phyloP scores from a whole-genome alignment of 2,797 vertebrate genomes.

The Picus viridis region DNA sequence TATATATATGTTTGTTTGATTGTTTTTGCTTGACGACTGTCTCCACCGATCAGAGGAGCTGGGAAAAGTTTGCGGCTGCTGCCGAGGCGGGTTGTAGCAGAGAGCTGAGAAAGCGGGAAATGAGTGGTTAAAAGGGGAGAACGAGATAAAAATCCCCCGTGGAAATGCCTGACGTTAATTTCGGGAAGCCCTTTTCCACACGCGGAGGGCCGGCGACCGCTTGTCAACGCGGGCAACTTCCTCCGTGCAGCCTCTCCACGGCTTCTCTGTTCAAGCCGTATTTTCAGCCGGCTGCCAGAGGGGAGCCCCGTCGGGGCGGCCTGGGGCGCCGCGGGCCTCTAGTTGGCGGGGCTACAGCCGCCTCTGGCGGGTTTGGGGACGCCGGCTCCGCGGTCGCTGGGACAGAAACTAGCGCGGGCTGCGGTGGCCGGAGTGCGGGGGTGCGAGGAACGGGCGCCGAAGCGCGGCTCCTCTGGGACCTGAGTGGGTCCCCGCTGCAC shows the following conservation, averaged over 20 bases:
- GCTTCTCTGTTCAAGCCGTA: neutral
- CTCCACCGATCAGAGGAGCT: neutral
- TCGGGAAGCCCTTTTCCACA: neutral
- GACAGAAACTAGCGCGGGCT: neutral
- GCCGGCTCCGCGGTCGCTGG: neutral
- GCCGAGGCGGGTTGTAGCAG: neutral
- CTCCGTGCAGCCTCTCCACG: neutral
- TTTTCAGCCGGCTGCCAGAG: neutral
- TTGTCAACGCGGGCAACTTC: neutral
- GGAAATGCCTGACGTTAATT: neutral
- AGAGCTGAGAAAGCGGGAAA: neutral
- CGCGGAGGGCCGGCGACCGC: neutral
- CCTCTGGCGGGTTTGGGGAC: neutral
- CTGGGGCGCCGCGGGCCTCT: no score
- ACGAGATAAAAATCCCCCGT: neutral
- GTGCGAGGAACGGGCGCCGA: neutral
- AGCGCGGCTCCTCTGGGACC: neutral
- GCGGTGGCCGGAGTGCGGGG: neutral
- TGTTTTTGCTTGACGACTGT: neutral
- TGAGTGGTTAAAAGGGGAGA: neutral
- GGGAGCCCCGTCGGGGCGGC: neutral
- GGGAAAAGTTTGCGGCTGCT: slow-evolving; percentile 24
- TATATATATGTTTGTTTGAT: no score
- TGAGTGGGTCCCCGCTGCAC: no score
- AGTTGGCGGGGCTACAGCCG: neutral